Percentiles rank a stretch among this genome's conserved stretches.
Evolutionary conservation across 2,797 vertebrate genomes (phyloP).

Genomic region (Gambelia wislizenii): DNA sequence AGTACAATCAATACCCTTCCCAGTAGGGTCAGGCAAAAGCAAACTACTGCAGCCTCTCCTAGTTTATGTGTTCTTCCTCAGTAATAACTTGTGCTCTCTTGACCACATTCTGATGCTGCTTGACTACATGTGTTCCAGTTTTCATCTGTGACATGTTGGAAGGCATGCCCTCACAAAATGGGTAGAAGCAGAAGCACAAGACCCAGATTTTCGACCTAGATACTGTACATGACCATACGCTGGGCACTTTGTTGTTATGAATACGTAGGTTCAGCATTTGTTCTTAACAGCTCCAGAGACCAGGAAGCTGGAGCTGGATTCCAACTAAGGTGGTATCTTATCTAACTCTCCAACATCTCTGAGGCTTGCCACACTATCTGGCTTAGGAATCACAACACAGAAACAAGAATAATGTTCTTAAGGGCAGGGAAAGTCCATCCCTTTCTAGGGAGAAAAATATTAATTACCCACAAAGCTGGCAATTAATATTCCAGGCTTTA

Average conservation of each 20-base stretch:
- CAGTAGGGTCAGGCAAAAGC: too few species aligned
- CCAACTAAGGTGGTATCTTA: not conserved
- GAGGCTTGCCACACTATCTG: not conserved
- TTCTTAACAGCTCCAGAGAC: not conserved
- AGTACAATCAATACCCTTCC: too few species aligned
- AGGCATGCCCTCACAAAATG: too few species aligned
- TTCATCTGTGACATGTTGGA: too few species aligned
- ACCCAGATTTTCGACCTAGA: not conserved
- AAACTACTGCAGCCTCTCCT: too few species aligned
- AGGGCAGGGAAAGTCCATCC: not conserved
- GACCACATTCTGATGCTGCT: too few species aligned
- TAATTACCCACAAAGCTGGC: conserved; percentile 37
- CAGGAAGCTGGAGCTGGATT: not conserved
- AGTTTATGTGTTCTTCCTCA: too few species aligned
- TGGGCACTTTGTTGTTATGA: not conserved
- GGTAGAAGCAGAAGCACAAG: not conserved
- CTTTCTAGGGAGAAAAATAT: conserved; percentile 35
- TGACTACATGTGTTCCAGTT: too few species aligned
- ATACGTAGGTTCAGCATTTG: not conserved
- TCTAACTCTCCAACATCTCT: not conserved
- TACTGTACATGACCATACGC: not conserved
- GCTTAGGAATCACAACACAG: not conserved
- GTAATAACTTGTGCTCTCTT: too few species aligned
- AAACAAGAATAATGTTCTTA: not conserved
- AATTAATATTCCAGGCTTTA: conserved; percentile 38